Evolutionary conservation across 2,113 vertebrate genomes (phyloP).

Genomic region (Centropristis striata): DNA sequence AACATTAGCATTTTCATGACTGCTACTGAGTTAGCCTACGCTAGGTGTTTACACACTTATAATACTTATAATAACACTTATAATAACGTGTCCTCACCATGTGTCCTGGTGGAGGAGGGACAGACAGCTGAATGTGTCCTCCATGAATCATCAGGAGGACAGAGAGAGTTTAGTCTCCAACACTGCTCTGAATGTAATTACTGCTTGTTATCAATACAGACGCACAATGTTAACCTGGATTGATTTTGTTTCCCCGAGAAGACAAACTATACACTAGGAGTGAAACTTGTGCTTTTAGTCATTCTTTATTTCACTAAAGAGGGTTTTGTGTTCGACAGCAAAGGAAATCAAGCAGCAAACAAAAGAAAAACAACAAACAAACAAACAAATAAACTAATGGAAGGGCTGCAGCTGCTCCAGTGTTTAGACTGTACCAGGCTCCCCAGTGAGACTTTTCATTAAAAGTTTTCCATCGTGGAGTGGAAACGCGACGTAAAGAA

Average conservation of each 20-base stretch:
- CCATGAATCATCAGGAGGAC: conserved; percentile 30
- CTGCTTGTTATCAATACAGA: conserved; percentile 36
- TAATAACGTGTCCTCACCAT: background rate
- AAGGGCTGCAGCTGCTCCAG: conserved; percentile 59
- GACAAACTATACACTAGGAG: conserved; percentile 15
- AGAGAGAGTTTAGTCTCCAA: conserved; percentile 10
- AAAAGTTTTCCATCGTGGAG: conserved; percentile 60
- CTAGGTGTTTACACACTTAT: conserved; percentile 3
- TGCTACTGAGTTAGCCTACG: background rate
- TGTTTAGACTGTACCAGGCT: conserved; percentile 32
- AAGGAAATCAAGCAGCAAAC: conserved; percentile 50
- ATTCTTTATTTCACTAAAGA: conserved; percentile 44
- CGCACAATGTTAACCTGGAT: conserved; percentile 13
- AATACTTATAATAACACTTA: background rate
- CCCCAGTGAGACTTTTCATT: conserved; percentile 64
- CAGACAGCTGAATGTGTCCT: conserved; percentile 6
- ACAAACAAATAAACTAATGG: background rate
- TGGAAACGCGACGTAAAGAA: conserved; percentile 31
- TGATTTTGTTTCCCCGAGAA: conserved; percentile 41
- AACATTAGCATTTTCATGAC: background rate
- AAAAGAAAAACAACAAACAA: conserved; percentile 26
- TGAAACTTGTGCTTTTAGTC: conserved; percentile 23
- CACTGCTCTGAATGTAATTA: conserved; percentile 23
- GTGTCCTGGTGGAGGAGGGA: background rate
- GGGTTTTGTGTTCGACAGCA: conserved; percentile 43